These are phyloP conservation scores for Cyaniris semiargus DNA, from an alignment of 2,888 invertebrate genomes.

Conservation along the genomic window DNA sequence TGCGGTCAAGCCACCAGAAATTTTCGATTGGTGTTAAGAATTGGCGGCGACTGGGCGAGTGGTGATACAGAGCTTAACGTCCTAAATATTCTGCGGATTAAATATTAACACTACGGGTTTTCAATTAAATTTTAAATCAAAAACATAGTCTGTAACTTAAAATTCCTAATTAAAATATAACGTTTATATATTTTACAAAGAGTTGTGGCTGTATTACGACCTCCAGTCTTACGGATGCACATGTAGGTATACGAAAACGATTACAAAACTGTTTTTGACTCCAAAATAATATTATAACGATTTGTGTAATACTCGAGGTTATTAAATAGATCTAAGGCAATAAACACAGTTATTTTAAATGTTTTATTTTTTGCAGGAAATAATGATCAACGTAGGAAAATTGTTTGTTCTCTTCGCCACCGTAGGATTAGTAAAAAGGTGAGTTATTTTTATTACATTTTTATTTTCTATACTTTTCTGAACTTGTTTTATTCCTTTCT, in stretches of 20 bases:
- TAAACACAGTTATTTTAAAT: background rate
- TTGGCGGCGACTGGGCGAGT: background rate
- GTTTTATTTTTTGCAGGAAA: constrained; percentile 59
- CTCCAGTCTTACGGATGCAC: background rate
- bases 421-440: constrained; percentile 60
- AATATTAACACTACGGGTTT: background rate
- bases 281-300: constrained; percentile 14
- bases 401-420: constrained; percentile 55
- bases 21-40: constrained; percentile 11
- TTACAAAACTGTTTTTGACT: constrained; percentile 7
- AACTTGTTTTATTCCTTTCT: no score
- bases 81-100: background rate
- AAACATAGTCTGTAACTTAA: background rate
- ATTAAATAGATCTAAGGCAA: background rate
- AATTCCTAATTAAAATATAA: background rate
- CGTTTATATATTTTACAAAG: background rate
- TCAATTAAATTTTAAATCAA: background rate
- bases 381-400: constrained; percentile 52
- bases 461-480: no score
- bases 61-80: background rate
- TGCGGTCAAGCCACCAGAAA: background rate
- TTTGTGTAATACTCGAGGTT: constrained; percentile 1
- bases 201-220: background rate
- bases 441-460: constrained; percentile 43
- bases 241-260: background rate